phyloP scores from a whole-genome alignment of 2,113 vertebrate species.

The Panthera tigris region DNA sequence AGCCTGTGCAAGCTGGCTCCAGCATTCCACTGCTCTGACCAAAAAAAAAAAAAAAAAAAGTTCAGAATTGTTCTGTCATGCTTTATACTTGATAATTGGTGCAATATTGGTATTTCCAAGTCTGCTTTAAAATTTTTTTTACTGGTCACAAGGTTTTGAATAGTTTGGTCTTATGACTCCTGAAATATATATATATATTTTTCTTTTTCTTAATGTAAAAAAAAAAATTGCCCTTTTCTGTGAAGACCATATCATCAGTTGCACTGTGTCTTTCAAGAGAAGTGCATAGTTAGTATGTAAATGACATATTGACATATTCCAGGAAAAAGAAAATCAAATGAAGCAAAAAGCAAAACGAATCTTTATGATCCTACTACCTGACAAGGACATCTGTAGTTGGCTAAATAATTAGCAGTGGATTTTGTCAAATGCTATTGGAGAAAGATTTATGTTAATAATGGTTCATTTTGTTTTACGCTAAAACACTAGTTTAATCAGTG shows the following conservation, averaged over 20 bases:
- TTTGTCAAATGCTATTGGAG: slow-evolving; percentile 15
- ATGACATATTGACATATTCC: background rate
- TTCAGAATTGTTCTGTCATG: background rate
- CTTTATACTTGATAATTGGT: background rate
- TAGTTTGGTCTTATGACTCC: background rate
- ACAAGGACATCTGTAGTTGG: background rate
- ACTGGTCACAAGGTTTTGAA: background rate
- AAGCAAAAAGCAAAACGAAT: background rate
- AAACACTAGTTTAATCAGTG: slow-evolving; percentile 16
- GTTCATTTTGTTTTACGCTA: background rate
- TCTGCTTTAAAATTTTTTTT: background rate
- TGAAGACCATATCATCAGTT: background rate
- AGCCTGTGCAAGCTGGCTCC: background rate
- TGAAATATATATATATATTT: background rate
- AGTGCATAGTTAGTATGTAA: background rate
- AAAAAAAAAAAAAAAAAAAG: background rate
- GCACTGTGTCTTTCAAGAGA: background rate
- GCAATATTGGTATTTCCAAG: background rate
- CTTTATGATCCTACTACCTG: background rate
- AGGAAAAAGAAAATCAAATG: background rate
- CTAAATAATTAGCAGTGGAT: background rate
- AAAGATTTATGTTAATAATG: slow-evolving; percentile 13
- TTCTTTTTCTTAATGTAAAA: background rate
- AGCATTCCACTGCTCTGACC: background rate
- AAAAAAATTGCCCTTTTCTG: background rate